Base-by-base conservation (phyloP, 2,888 invertebrate species). In the Odontomyia ornata region DNA sequence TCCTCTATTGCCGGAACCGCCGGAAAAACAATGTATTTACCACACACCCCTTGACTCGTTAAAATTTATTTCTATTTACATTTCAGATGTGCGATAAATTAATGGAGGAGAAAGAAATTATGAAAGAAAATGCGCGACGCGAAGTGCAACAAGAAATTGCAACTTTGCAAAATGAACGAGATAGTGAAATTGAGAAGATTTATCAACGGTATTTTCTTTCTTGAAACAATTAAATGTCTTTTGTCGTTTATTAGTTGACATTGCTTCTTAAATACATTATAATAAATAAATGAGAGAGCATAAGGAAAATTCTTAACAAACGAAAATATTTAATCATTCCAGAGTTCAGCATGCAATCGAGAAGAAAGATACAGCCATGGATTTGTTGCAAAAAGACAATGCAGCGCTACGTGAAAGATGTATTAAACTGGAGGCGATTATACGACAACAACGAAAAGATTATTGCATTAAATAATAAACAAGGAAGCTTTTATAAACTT, bases 261-360 rank as follows among this genome's bases (percentile, higher is more conserved):
- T 18, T 13, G 52, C 4, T 52, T 4, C 18, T 13, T 43, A 43
- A 43, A 9, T 9, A 5, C 7, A 52, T 3, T 2, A 52, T 52
- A 57, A n/a, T 65, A 65, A 65, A 65, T 15, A 65, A 65, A 36
- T 36, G 36, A 36, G 9, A 5, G 36, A 36, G 9, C 3, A 5
- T 18, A n/a, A n/a, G n/a, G n/a, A n/a, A 60, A 60, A 60, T 23
- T 1, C 11, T 60, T 60, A 3, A 52, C 15, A 4, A 52, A 52
- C 3, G 15, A 15, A 9, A 52, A 52, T 18, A 36, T 36, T 28
- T 5, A 15, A 30, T 23, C 13, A n/a, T 64, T 57, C 21, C 82
- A 94, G 95, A 82, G 93, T 95, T 18, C 95, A 94, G 85, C 90
- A 93, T 77, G 93, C 95, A 0, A 91, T 95, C 23, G 91, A 92